These are phyloP conservation scores for Myotis brandtii DNA, from an alignment of 2,113 vertebrate genomes.

Conservation along the genomic window DNA sequence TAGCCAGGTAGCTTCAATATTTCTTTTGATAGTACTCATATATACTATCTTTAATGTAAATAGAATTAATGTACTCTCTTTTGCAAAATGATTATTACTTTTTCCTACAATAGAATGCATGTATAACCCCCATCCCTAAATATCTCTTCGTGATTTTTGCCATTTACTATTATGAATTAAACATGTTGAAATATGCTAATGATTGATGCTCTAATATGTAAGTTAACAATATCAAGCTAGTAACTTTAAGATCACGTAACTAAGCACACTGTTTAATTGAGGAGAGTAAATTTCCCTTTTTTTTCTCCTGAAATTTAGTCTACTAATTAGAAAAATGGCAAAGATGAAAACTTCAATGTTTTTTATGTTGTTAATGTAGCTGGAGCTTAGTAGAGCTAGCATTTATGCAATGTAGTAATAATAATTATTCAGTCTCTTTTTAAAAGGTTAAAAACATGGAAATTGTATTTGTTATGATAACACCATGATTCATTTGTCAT, in stretches of 20 bases:
- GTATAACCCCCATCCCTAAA: neutral
- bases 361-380: neutral
- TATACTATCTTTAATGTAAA: neutral
- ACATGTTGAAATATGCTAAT: neutral
- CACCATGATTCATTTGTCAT: constrained; percentile 58
- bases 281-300: neutral
- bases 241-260: neutral
- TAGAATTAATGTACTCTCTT: neutral
- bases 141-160: neutral
- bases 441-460: constrained; percentile 55
- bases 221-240: neutral
- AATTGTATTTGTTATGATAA: constrained; percentile 51
- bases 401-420: constrained; percentile 25
- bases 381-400: neutral
- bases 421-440: constrained; percentile 33
- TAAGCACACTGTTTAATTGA: neutral
- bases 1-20: neutral
- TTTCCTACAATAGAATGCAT: neutral
- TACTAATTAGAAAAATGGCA: neutral
- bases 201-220: neutral
- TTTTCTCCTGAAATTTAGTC: neutral
- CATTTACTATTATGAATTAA: neutral
- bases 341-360: neutral
- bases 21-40: neutral
- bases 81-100: neutral